These are phyloP conservation scores for Grallaria varia DNA, from an alignment of 2,113 vertebrate genomes.

Conservation along the genomic window DNA sequence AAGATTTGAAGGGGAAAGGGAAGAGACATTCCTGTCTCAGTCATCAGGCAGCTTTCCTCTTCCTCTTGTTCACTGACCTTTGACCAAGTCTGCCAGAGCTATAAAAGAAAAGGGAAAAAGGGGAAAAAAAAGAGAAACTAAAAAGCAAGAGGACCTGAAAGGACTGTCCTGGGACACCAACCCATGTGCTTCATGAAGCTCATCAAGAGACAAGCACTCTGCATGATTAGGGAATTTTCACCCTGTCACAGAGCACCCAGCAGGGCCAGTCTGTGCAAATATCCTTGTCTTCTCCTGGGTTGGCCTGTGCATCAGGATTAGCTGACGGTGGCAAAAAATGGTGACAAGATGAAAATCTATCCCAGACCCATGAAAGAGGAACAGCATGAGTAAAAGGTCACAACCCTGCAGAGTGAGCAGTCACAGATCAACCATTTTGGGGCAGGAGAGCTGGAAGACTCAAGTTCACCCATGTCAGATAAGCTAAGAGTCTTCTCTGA, in stretches of 20 bases:
- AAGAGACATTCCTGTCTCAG: not conserved
- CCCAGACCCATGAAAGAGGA: not conserved
- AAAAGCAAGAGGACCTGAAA: too few species aligned
- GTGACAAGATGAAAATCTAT: not conserved
- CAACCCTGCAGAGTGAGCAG: not conserved
- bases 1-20: not conserved
- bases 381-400: not conserved
- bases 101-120: too few species aligned
- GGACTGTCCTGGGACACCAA: too few species aligned
- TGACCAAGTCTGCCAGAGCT: not conserved
- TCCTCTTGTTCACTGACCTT: slow-evolving; percentile 55
- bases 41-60: slow-evolving; percentile 11
- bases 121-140: too few species aligned
- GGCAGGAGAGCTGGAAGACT: not conserved
- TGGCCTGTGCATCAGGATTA: not conserved
- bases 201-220: too few species aligned
- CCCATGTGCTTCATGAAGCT: too few species aligned
- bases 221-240: too few species aligned
- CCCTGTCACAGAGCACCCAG: too few species aligned
- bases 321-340: accelerated
- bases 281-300: not conserved
- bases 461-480: not conserved
- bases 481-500: not conserved
- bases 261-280: too few species aligned
- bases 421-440: not conserved